phyloP scores from a whole-genome alignment of 2,113 vertebrate genomes.

The Barbus barbus region DNA sequence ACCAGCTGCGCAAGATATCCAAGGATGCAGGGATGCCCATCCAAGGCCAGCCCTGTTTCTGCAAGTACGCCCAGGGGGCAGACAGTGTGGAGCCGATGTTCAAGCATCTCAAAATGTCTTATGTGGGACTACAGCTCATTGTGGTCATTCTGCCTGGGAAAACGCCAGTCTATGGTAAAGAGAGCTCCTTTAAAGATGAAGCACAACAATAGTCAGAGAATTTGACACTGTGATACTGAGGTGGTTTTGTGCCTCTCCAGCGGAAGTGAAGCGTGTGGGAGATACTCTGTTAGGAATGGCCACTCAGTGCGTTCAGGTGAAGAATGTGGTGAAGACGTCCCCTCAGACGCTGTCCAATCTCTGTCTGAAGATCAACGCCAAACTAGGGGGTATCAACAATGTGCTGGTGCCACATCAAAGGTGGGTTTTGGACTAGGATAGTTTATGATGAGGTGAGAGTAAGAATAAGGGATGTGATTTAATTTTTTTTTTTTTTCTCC shows the following conservation, averaged over 20 bases:
- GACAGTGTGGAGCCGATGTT: slow-evolving; percentile 99
- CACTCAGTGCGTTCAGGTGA: slow-evolving; percentile 97
- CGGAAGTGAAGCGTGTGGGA: slow-evolving; percentile 96
- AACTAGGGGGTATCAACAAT: slow-evolving; percentile 98
- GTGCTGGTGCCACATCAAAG: slow-evolving; percentile 98
- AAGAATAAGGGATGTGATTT: too few relatives aligned
- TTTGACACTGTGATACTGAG: background rate
- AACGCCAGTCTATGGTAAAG: slow-evolving; percentile 92
- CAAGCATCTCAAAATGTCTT: slow-evolving; percentile 97
- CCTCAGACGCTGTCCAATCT: slow-evolving; percentile 97
- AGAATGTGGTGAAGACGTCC: slow-evolving; percentile 98
- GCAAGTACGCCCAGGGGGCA: slow-evolving; percentile 96
- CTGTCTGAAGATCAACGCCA: slow-evolving; percentile 98
- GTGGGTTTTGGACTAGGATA: slow-evolving; percentile 70
- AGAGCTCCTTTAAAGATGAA: background rate
- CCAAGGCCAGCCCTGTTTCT: slow-evolving; percentile 98
- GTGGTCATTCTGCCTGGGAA: slow-evolving; percentile 98
- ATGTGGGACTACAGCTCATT: slow-evolving; percentile 96
- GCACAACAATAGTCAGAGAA: background rate
- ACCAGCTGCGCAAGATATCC: slow-evolving; percentile 97
- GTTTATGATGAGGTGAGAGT: background rate
- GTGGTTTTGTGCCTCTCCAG: slow-evolving; percentile 66
- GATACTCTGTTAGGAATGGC: slow-evolving; percentile 98
- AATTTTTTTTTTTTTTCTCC: too few relatives aligned
- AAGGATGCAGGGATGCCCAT: slow-evolving; percentile 99